These are phyloP conservation scores for Isotomurus palustris DNA, from an alignment of 2,888 invertebrate species.

Conservation along the genomic window DNA sequence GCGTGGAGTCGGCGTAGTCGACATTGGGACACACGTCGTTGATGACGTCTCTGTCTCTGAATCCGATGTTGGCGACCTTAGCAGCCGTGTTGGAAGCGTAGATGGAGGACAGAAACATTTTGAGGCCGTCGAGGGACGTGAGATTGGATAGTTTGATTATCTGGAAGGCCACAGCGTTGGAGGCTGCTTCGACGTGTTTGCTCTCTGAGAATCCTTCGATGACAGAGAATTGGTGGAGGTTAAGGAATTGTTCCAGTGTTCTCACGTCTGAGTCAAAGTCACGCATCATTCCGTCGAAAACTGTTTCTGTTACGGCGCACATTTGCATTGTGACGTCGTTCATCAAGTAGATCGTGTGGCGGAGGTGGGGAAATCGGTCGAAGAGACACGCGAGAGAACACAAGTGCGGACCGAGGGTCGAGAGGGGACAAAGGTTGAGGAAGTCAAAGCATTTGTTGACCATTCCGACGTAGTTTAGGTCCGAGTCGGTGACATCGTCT, in stretches of 20 bases:
- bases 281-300: no score
- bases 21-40: not conserved
- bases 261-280: no score
- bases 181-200: no score
- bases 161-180: not conserved
- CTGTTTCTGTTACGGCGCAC: no score
- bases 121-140: not conserved
- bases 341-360: no score
- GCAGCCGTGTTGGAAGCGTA: no score
- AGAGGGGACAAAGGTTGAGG: not conserved
- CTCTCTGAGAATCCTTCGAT: no score
- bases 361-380: not conserved
- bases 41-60: not conserved
- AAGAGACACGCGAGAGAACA: not conserved
- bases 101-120: not conserved
- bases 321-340: no score
- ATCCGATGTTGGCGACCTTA: not conserved
- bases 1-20: not conserved
- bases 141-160: not conserved
- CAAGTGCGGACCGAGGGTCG: not conserved
- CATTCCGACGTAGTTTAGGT: not conserved
- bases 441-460: not conserved
- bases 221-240: no score
- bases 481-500: no score
- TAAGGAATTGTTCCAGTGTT: no score